Base-by-base conservation (phyloP, 2,797 vertebrate genomes). In the Lutjanus campechanus region DNA sequence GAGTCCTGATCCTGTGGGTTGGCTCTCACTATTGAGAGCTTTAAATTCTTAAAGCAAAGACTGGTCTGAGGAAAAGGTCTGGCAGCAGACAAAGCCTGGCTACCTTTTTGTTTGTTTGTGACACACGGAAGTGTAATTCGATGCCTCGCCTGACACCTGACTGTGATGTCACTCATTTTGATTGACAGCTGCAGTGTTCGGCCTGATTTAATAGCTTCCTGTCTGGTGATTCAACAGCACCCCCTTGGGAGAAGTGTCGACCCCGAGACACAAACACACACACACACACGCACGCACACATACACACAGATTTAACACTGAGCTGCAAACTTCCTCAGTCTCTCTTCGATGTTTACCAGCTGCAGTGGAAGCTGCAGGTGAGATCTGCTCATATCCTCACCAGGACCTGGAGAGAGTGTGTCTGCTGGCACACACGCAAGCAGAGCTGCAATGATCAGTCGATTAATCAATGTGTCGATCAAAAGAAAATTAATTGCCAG, bases 191-290 rank as follows among this genome's bases (percentile, higher is more conserved):
- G 85, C 83, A 73, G 76, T 74, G 82, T 91, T 82, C 55, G 56
- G 73, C 55, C 81, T 36, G 87, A 73, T 86, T 93, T 94, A 91
- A 94, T 90, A 85, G 89, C 88, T 89, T 93, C 89, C 91, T 86
- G 86, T 85, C 85, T 88, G 88, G 79, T 90, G 86, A 91, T 73
- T 93, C 87, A 83, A 84, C 88, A 64, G 74, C 64, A 79, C 72
- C 79, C 82, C 87, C 71, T 19, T 43, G 78, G 85, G 81, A 79
- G 76, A 82, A 66, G 67, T 56, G 25, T 63, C 58, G 54, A 89
- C 72, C 86, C 76, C 6, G 0, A 53, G 55, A 62, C 51, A 43
- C 50, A 53, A 53, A 56, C 17, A 20, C 41, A n/a, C 16, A 36
- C 10, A 41, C 22, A 36, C 20, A 50, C 43, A 0, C 15, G 2